These are phyloP conservation scores for Hydrozoanthus gracilis DNA, from an alignment of 92 coral and sea anemone genomes.

Conservation along the genomic window DNA sequence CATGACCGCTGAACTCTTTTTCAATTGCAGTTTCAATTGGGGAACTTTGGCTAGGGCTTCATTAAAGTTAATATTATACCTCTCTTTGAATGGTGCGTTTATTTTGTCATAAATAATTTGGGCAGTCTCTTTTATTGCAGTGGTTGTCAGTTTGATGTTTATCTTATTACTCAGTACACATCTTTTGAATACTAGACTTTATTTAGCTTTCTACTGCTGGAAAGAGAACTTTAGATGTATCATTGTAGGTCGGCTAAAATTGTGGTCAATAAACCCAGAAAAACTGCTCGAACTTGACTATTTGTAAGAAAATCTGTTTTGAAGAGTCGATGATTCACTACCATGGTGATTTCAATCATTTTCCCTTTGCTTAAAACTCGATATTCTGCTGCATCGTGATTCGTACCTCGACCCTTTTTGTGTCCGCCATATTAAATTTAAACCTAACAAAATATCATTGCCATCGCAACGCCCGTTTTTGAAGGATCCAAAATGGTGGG, in stretches of 20 bases:
- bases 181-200: not conserved
- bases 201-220: not conserved
- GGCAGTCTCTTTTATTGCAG: slow-evolving; percentile 42
- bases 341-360: not conserved
- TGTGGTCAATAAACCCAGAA: no score
- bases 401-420: not conserved
- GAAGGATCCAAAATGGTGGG: slow-evolving; percentile 38
- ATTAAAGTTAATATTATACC: slow-evolving; percentile 11
- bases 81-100: slow-evolving; percentile 37
- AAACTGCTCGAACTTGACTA: no score
- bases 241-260: no score
- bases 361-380: not conserved
- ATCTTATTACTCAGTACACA: not conserved
- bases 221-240: no score
- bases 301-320: no score
- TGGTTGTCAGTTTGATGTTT: slow-evolving; percentile 5
- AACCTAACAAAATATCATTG: slow-evolving; percentile 12
- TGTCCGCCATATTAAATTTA: slow-evolving; percentile 28
- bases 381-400: not conserved
- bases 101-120: slow-evolving; percentile 32
- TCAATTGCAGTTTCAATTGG: slow-evolving; percentile 26
- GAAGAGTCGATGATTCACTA: not conserved
- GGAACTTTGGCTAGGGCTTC: slow-evolving; percentile 49
- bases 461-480: slow-evolving; percentile 22
- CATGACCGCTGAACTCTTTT: slow-evolving; percentile 23